These are phyloP conservation scores for Scaptomyza hsui DNA, from an alignment of 1,140 invertebrate genomes.

Conservation along the genomic window DNA sequence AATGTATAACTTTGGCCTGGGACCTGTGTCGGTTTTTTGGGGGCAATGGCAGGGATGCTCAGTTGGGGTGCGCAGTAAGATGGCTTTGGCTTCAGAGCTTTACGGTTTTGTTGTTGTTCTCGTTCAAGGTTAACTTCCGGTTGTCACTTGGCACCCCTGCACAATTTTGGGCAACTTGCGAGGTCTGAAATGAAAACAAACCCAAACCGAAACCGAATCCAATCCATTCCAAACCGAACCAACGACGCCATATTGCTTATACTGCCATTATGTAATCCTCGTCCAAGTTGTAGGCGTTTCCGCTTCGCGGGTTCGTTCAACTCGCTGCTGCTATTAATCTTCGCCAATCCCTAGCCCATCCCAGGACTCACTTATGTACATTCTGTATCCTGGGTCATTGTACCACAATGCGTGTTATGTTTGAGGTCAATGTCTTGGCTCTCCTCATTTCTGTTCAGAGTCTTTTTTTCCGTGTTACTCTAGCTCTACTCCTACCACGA, in stretches of 20 bases:
- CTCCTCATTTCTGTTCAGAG: slow-evolving; percentile 34
- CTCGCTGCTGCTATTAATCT: slow-evolving; percentile 63
- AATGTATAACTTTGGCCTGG: slow-evolving; percentile 42
- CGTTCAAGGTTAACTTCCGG: slow-evolving; percentile 74
- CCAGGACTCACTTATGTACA: slow-evolving; percentile 12
- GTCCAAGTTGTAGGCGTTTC: slow-evolving; percentile 22
- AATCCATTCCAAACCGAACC: not conserved
- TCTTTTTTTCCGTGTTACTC: slow-evolving; percentile 17
- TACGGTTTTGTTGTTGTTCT: slow-evolving; percentile 13
- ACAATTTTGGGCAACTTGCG: slow-evolving; percentile 47
- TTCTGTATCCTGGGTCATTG: slow-evolving; percentile 28
- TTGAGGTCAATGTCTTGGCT: slow-evolving; percentile 60
- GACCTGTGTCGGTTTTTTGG: slow-evolving; percentile 5
- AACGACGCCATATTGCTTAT: slow-evolving; percentile 26
- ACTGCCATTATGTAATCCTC: slow-evolving; percentile 56
- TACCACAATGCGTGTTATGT: slow-evolving; percentile 35
- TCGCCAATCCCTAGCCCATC: slow-evolving; percentile 22
- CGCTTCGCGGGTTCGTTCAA: slow-evolving; percentile 61
- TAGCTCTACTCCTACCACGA: not conserved
- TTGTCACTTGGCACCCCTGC: slow-evolving; percentile 40
- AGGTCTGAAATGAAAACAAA: slow-evolving; percentile 41
- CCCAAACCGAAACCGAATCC: not conserved
- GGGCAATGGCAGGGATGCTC: slow-evolving; percentile 50
- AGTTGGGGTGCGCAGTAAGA: slow-evolving; percentile 56
- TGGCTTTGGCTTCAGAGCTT: slow-evolving; percentile 13